These are phyloP conservation scores for Saturnia japonica DNA, from an alignment of 2,888 invertebrate genomes.

Conservation along the genomic window DNA sequence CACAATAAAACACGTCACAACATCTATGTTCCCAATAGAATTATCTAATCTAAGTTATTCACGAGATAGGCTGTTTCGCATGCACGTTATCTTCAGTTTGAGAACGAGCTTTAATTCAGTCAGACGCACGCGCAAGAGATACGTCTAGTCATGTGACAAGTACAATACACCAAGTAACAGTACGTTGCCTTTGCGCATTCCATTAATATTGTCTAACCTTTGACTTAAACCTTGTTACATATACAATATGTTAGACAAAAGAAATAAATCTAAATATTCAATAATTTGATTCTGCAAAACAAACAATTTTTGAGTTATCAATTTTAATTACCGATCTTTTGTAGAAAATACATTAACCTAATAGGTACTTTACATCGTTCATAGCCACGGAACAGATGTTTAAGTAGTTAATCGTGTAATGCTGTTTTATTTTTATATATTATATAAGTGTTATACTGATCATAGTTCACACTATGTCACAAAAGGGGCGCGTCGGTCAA, in stretches of 20 bases:
- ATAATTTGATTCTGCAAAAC: background rate
- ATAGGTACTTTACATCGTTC: background rate
- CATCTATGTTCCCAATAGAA: conserved; percentile 17
- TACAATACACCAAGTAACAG: conserved; percentile 22
- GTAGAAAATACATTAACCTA: background rate
- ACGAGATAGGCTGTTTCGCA: conserved; percentile 34
- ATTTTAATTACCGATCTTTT: background rate
- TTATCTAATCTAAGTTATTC: conserved; percentile 45
- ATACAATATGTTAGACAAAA: background rate
- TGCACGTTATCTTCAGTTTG: conserved; percentile 49
- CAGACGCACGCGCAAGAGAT: conserved; percentile 47
- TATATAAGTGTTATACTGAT: conserved; percentile 26
- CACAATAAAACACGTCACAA: conserved; percentile 5
- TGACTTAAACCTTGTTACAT: background rate
- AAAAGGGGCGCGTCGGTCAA: conserved; percentile 72
- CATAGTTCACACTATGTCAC: conserved; percentile 45
- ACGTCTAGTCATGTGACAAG: conserved; percentile 56
- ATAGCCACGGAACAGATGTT: background rate
- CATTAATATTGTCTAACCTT: conserved; percentile 22
- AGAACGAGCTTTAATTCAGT: conserved; percentile 62
- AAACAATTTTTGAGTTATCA: background rate
- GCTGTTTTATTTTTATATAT: background rate
- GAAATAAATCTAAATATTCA: background rate
- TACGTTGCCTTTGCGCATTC: conserved; percentile 17
- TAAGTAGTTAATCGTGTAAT: background rate